A percentile compares a stretch with the other conserved stretches of the same genome.
Evolutionary conservation across 2,888 invertebrate genomes (phyloP).

Genomic region (Chesias legatella): DNA sequence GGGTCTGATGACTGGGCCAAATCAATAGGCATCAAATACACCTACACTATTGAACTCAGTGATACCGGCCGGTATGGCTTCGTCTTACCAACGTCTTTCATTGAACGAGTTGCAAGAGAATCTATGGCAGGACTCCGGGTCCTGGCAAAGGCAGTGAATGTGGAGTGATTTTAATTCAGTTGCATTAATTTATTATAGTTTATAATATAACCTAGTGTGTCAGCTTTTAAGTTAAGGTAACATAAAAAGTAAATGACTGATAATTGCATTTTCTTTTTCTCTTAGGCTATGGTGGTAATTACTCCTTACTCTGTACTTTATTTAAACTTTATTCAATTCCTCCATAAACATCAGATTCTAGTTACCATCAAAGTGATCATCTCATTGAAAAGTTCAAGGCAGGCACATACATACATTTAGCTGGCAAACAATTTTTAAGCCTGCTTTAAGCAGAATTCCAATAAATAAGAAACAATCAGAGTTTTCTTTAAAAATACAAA

Average conservation of each 20-base stretch:
- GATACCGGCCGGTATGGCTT: slow-evolving; percentile 93
- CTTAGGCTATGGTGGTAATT: slow-evolving; percentile 14
- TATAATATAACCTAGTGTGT: slow-evolving; percentile 6
- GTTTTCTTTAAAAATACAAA: no score
- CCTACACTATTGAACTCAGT: slow-evolving; percentile 93
- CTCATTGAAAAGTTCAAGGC: no score
- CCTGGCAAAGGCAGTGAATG: slow-evolving; percentile 59
- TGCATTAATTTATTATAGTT: slow-evolving; percentile 20
- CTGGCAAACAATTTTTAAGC: no score
- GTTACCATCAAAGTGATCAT: no score
- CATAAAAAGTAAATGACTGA: slow-evolving; percentile 3
- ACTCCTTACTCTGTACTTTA: no score
- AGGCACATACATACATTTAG: no score
- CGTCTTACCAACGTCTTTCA: slow-evolving; percentile 89
- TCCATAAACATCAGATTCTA: no score
- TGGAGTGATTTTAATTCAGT: slow-evolving; percentile 28
- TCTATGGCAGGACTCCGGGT: slow-evolving; percentile 86
- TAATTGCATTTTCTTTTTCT: not conserved
- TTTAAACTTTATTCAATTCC: no score
- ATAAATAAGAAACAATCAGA: no score
- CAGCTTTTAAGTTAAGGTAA: slow-evolving; percentile 5
- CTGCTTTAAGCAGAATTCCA: no score
- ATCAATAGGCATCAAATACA: slow-evolving; percentile 89
- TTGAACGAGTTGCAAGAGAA: slow-evolving; percentile 87
- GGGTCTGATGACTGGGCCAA: slow-evolving; percentile 97